A percentile compares a stretch with the other conserved stretches of the same genome.
Conservation (phyloP, 2,797 vertebrate genomes). For the Odontamblyopus rebecca region DNA sequence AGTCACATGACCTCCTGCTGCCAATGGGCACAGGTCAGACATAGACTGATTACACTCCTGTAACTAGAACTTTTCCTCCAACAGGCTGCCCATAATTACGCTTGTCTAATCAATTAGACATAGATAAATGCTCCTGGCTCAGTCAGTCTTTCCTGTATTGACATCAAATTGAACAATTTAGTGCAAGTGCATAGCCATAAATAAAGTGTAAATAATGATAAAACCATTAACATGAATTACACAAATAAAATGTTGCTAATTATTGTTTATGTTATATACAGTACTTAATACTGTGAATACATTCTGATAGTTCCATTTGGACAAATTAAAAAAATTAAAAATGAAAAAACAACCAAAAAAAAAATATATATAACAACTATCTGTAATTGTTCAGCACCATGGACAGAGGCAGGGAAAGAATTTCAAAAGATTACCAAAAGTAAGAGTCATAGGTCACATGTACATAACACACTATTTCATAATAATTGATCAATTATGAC, state of each 20-base stretch:
- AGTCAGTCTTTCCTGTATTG: neutral
- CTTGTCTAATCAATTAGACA: constrained; percentile 7
- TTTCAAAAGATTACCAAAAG: neutral
- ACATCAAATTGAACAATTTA: neutral
- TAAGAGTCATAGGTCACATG: neutral
- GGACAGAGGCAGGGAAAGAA: neutral
- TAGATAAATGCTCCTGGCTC: neutral
- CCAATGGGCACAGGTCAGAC: constrained; percentile 12
- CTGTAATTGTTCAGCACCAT: neutral
- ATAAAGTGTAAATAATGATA: neutral
- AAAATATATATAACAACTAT: neutral
- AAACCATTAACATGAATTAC: neutral
- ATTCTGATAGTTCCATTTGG: neutral
- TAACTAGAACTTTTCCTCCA: constrained; percentile 8
- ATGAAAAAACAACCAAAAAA: too few species aligned
- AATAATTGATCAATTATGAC: neutral
- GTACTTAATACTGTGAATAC: neutral
- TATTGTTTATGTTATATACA: neutral
- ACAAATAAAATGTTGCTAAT: neutral
- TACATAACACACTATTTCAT: neutral
- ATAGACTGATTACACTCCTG: constrained; percentile 7
- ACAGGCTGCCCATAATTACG: neutral
- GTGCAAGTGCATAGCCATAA: neutral
- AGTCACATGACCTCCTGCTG: constrained; percentile 16
- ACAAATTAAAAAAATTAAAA: neutral